phyloP scores from a whole-genome alignment of 2,113 vertebrate species.

The Jacana jacana region DNA sequence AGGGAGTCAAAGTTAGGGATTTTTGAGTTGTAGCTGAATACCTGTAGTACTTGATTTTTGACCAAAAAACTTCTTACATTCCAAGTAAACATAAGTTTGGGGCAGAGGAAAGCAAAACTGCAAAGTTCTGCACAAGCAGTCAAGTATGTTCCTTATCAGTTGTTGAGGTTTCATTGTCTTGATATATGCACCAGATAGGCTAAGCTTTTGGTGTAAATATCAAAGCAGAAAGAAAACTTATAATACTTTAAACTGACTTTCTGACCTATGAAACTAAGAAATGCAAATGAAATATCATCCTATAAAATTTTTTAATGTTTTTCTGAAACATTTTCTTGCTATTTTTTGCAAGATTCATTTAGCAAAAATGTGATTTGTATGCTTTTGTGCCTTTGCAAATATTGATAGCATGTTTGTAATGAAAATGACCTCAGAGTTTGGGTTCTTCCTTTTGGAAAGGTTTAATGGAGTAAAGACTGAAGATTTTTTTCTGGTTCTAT shows the following conservation, averaged over 20 bases:
- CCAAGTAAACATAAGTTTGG: neutral
- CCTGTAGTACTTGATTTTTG: neutral
- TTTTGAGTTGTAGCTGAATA: neutral
- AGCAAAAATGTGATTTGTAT: neutral
- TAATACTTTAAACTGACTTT: neutral
- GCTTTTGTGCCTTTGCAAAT: neutral
- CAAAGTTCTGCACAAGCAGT: neutral
- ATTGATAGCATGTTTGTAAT: neutral
- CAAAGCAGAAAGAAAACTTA: neutral
- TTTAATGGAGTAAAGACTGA: neutral
- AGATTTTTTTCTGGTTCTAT: neutral
- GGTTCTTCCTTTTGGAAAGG: neutral
- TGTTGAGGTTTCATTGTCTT: neutral
- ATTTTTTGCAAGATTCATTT: neutral
- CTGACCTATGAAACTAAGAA: neutral
- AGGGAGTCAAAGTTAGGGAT: neutral
- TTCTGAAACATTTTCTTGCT: neutral
- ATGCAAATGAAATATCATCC: neutral
- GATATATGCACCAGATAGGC: neutral
- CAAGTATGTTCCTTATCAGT: neutral
- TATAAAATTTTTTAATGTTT: neutral
- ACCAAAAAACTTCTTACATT: neutral
- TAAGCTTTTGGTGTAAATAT: neutral
- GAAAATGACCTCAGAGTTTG: neutral
- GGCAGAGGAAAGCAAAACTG: neutral